Evolutionary conservation across 1,140 invertebrate genomes (phyloP), one percentile per base, ranked within the genome.

Genomic region (Teleogryllus occipitalis): DNA sequence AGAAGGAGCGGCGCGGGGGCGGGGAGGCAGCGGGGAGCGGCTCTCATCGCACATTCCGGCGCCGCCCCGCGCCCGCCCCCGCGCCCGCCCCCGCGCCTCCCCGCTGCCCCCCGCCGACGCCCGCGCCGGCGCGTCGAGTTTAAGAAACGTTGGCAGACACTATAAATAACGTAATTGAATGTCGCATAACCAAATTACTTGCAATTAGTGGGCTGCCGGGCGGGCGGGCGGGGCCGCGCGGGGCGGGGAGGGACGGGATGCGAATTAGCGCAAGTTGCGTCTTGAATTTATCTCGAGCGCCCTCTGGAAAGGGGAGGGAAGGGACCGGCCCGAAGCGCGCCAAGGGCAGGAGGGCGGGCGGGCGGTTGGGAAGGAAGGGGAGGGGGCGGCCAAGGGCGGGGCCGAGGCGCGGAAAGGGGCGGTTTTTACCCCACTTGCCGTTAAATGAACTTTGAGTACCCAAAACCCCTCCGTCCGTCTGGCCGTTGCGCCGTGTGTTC

Each of bases 131-230:
- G 49, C 49, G 54, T 65, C 54, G 54, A 65, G 54, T 65, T 65
- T 65, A 65, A 65, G 54, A 65, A 65, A 65, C 54, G 54, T 65
- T 65, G 54, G 54, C 54, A 65, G 54, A 65, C 54, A 65, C 54
- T 65, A 65, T 65, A 65, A 65, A 65, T 65, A 65, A 65, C 54
- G 54, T 65, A 65, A 65, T 65, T 65, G 54, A 65, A 65, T 65
- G 54, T 65, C 54, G 54, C 54, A 65, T 65, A 65, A 65, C 54
- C 54, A 65, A 65, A 65, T 65, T 65, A 65, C 54, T 65, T 18
- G 54, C 54, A 65, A 65, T 65, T 65, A 65, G 54, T 65, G 54
- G 54, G 54, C 54, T 65, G 54, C 7, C 10, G 2, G 54, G 54
- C 18, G 54, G 54, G 54, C 54, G 54, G 54, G 54, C 27, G 54